A percentile compares a stretch with the other conserved stretches of the same genome.
Evolutionary conservation across 2,888 invertebrate species (phyloP).

Genomic region (Dastarcus helophoroides): DNA sequence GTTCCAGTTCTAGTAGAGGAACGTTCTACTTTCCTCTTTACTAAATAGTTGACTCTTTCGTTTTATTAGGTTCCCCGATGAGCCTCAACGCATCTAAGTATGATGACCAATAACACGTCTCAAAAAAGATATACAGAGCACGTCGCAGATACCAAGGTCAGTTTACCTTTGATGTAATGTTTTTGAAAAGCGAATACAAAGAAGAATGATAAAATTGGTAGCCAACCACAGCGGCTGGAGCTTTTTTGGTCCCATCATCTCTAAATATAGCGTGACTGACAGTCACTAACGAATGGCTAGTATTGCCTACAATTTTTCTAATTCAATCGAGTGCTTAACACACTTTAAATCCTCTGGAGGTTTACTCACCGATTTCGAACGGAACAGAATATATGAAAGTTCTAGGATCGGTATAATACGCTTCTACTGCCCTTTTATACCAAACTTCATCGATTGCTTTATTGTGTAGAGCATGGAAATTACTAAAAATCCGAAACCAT

Average conservation of each 20-base stretch:
- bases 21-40: too few species aligned
- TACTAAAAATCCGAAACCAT: conserved; percentile 39
- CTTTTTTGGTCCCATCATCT: conserved; percentile 35
- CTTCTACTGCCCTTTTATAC: conserved; percentile 82
- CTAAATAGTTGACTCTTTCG: too few species aligned
- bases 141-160: conserved; percentile 27
- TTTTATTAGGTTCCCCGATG: too few species aligned
- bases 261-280: conserved; percentile 78
- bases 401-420: conserved; percentile 63
- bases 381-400: conserved; percentile 77
- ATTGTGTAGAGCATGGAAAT: conserved; percentile 63
- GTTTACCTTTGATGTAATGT: conserved; percentile 65
- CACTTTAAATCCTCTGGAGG: not conserved
- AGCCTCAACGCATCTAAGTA: too few species aligned
- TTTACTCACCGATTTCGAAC: conserved; percentile 43
- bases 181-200: conserved; percentile 65
- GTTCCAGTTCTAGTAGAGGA: too few species aligned
- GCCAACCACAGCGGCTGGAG: conserved; percentile 61
- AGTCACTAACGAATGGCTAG: conserved; percentile 59
- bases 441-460: conserved; percentile 78
- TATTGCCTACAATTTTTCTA: not conserved
- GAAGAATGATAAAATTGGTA: conserved; percentile 77
- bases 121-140: conserved; percentile 19
- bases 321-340: not conserved
- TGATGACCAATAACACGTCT: too few species aligned